Conservation (phyloP, 2,888 invertebrate species). For the Metopia argyrocephala region DNA sequence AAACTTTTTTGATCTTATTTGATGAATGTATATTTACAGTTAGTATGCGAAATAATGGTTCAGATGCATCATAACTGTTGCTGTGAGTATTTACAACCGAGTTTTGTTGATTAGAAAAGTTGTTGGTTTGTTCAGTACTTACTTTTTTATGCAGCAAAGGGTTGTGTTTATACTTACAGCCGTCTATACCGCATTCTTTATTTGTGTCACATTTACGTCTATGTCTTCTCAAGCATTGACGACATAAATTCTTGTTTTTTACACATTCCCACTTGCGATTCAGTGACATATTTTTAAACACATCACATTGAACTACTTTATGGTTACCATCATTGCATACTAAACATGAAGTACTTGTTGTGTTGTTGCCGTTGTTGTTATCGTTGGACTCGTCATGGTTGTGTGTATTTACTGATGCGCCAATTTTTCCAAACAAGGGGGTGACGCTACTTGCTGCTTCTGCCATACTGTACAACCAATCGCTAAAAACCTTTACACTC, state of each 20-base stretch:
- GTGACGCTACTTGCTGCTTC: no score
- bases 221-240: no score
- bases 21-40: constrained; percentile 20
- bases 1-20: constrained; percentile 22
- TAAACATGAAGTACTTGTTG: constrained; percentile 7
- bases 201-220: no score
- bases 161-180: no score
- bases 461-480: constrained; percentile 37
- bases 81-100: constrained; percentile 21
- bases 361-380: neutral
- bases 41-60: constrained; percentile 40
- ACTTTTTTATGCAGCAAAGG: constrained; percentile 1
- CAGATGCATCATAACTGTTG: constrained; percentile 2
- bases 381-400: neutral
- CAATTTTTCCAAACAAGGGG: no score
- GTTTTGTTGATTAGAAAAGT: neutral
- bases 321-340: constrained; percentile 9
- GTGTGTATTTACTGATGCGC: constrained; percentile 16
- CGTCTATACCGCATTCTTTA: no score
- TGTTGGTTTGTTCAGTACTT: neutral
- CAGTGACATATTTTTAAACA: constrained; percentile 16
- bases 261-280: no score
- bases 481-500: constrained; percentile 11
- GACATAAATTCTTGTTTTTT: no score
- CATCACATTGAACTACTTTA: constrained; percentile 27